Evolutionary conservation across 1,140 invertebrate genomes (phyloP).

Genomic region (Cydia splendana): DNA sequence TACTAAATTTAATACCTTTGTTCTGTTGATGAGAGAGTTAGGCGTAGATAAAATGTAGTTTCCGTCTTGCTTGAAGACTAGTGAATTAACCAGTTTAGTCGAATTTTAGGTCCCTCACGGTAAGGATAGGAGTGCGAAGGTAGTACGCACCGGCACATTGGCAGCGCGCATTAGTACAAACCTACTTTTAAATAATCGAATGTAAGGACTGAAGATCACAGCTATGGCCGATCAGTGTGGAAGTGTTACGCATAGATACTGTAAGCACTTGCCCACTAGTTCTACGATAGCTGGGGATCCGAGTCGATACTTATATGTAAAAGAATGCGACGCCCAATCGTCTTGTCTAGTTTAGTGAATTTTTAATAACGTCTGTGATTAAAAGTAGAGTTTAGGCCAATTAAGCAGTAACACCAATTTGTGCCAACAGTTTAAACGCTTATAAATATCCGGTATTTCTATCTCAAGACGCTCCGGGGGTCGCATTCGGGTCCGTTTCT

Average conservation of each 20-base stretch:
- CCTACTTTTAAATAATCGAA: constrained; percentile 14
- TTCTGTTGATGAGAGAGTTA: constrained; percentile 46
- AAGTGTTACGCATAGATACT: not conserved
- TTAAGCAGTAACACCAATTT: constrained; percentile 57
- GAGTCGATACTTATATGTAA: not conserved
- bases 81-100: constrained; percentile 70
- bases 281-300: not conserved
- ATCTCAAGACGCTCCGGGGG: constrained; percentile 34
- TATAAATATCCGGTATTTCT: constrained; percentile 35
- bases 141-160: constrained; percentile 59
- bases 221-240: not conserved
- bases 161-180: constrained; percentile 53
- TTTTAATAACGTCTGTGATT: constrained; percentile 45
- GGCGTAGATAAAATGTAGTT: constrained; percentile 55
- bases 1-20: constrained; percentile 47
- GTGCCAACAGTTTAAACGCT: constrained; percentile 54
- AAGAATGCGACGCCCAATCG: constrained; percentile 34
- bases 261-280: not conserved
- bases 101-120: constrained; percentile 69
- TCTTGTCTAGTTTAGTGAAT: constrained; percentile 41
- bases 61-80: constrained; percentile 68
- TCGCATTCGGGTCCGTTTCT: constrained; percentile 16
- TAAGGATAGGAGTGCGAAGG: constrained; percentile 60
- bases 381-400: constrained; percentile 44
- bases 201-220: not conserved